Base-by-base conservation (phyloP, 2,888 invertebrate genomes). In the Ochropleura plecta region DNA sequence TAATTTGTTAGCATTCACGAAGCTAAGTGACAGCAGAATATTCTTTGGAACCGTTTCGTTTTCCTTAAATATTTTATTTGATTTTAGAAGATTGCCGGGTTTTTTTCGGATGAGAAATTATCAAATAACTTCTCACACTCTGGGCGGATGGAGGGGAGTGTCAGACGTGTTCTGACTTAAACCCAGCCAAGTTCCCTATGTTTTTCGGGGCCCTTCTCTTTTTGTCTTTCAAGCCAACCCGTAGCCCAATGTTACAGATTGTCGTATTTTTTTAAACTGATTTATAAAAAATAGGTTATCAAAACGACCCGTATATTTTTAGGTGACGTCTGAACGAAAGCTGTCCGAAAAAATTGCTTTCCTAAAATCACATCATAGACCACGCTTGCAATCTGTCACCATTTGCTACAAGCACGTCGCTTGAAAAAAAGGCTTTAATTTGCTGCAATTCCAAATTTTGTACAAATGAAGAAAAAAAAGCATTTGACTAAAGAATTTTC, bases 341-440 rank as follows among this genome's bases (percentile, higher is more conserved):
- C 1, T 14, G 48, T 53, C 46, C 60, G 14, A 18, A 5, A 14
- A 14, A n/a, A 73, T 44, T 73, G 20, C 59, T 18, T n/a, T 49
- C 7, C 6, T 73, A 44, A 73, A 73, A 60, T 59, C 59, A 60
- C 73, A 49, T 3, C 20, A 18, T 18, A 7, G 3, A 14, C 42
- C 49, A 46, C 46, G 46, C 18, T 74, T 46, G 75, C 51, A 51
- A 40, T 60, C 44, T 53, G 40, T 51, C n/a, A 51, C 60, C 73
- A 73, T 73, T 73, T 73, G 51, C n/a, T 10, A 14, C 6, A 9
- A 20, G 62, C 6, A n/a, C 6, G n/a, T 46, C 2, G 16, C n/a
- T 63, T 16, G 10, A 55, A 30, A 74, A 49, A 42, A 16, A 40
- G 42, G 10, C 48, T 63, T 62, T 6, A 42, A 63, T 20, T 63